A percentile compares a stretch with the other conserved stretches of the same genome.
phyloP scores from a whole-genome alignment of 2,113 vertebrate species.

The Cryptomyrus ogoouensis region DNA sequence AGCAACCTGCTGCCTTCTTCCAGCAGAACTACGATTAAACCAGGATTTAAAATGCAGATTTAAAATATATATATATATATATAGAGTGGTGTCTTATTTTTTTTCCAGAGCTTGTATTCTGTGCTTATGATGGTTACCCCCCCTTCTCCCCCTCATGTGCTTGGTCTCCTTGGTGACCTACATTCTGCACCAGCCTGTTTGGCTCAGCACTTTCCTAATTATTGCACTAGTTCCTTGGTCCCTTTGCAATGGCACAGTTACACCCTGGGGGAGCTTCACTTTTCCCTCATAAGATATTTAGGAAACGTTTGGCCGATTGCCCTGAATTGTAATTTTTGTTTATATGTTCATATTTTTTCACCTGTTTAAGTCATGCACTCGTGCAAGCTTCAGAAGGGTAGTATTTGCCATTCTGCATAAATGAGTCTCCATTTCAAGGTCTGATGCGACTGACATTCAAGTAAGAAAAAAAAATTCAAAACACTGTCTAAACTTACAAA shows the following conservation, averaged over 20 bases:
- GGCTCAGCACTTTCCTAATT: slow-evolving; percentile 6
- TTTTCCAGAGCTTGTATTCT: background rate
- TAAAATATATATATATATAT: too few species aligned
- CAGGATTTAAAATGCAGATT: too few species aligned
- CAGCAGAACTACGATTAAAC: background rate
- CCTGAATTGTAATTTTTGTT: background rate
- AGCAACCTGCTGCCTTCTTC: background rate
- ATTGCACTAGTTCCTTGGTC: background rate
- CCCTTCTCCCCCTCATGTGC: background rate
- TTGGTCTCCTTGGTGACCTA: slow-evolving; percentile 10
- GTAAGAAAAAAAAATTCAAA: background rate
- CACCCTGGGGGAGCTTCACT: background rate
- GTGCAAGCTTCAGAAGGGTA: background rate
- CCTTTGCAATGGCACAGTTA: background rate
- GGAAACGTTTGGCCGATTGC: background rate
- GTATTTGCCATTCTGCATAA: background rate
- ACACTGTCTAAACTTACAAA: background rate
- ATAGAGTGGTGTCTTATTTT: background rate
- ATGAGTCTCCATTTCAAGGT: background rate
- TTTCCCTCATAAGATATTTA: background rate
- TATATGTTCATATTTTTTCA: background rate
- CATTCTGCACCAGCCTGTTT: slow-evolving; percentile 19
- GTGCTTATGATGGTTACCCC: background rate
- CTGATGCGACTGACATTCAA: background rate
- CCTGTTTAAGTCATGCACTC: background rate